These are phyloP conservation scores for Drosophila nasuta DNA, from an alignment of 1,140 invertebrate genomes.

Conservation along the genomic window DNA sequence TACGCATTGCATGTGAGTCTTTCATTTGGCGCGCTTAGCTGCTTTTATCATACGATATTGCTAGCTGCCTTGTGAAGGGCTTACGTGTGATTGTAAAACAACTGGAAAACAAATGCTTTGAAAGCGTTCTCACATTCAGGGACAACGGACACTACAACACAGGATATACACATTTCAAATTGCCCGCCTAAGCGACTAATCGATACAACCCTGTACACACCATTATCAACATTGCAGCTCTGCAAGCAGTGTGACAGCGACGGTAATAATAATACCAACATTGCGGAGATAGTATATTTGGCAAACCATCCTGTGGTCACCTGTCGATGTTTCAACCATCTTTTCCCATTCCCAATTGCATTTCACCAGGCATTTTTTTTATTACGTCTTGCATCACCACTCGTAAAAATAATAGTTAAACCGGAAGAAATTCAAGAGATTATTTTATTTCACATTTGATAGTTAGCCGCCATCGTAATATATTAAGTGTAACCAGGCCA, in stretches of 20 bases:
- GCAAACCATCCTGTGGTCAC: no score
- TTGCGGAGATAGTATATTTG: neutral
- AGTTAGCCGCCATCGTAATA: neutral
- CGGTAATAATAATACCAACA: neutral
- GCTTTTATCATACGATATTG: constrained; percentile 58
- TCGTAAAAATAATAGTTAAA: no score
- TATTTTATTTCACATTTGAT: no score
- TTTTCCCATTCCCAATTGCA: no score
- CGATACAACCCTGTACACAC: neutral
- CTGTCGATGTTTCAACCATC: no score
- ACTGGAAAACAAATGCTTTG: constrained; percentile 23
- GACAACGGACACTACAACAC: neutral
- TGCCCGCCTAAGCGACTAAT: neutral
- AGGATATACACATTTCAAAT: neutral
- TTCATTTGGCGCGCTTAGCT: constrained; percentile 80
- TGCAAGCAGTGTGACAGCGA: neutral
- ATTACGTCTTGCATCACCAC: no score
- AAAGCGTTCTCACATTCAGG: neutral
- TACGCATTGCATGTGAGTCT: constrained; percentile 73
- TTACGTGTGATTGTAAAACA: constrained; percentile 76
- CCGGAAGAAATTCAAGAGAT: no score
- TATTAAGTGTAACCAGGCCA: neutral
- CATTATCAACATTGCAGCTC: neutral
- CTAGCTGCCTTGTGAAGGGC: constrained; percentile 85
- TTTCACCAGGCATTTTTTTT: no score